Base-by-base conservation (phyloP, 2,797 vertebrate species). In the Rousettus madagascariensis region DNA sequence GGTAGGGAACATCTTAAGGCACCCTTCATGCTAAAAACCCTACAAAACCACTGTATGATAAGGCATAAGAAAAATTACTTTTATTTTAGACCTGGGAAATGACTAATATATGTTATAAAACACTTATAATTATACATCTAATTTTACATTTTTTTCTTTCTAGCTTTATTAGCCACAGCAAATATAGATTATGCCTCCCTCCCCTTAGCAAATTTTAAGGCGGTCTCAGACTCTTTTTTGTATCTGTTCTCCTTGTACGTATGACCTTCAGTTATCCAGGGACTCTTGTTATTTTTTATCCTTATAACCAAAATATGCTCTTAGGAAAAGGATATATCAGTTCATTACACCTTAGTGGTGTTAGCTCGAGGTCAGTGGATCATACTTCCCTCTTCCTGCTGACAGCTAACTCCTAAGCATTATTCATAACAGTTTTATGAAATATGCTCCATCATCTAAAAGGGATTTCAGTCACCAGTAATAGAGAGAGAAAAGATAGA, bases 1-100 rank as follows among this genome's bases (percentile, higher is more conserved):
- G 99, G 99, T 99, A 99, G 93, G 99, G 75, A 92, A 71, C 15
- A 43, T 77, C 26, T 71, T 74, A 83, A 79, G 51, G 30, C 7
- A 38, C 19, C 51, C 26, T 77, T 65, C 57, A 15, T 38, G 7
- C 10, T 75, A 26, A 63, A 61, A 4, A 4, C 12, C 13, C 22
- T 66, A n/a, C 8, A 43, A 65, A 28, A 51, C 20, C 2, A 19
- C 22, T 36, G 10, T 79, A 5, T 78, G 20, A 36, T 12, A 0
- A 86, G 38, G 2, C 1, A 8, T 16, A 33, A 41, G 5, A 3
- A 51, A 33, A 71, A 59, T 22, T 33, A 6, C 9, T 78, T 80
- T 65, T 11, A 30, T 88, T 95, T 59, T 74, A 78, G 28, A 61
- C 22, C 30, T 88, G 8, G 20, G 5, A 71, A 46, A 61, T 82